Base-by-base conservation (phyloP, 2,888 invertebrate genomes). In the Parnassius orleans region DNA sequence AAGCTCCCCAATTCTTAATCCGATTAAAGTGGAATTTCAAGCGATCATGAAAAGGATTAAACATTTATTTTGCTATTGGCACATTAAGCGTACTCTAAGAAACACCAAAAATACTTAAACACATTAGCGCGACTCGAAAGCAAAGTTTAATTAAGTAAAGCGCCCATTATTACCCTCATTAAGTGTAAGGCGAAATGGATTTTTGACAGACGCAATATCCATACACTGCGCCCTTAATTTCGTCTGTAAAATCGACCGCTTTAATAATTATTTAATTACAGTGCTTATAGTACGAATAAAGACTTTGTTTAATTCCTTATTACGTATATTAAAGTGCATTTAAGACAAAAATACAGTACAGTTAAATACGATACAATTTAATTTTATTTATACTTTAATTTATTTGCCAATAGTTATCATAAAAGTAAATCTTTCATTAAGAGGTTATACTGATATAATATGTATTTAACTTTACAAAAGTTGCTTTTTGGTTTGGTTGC, bases 31-130 rank as follows among this genome's bases (percentile, higher is more conserved):
- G 33, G 7, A 33, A 0, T 33, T 33, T 33, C 33, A 33, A 7
- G 33, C 33, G 33, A 33, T 33, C 33, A 75, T 83, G 83, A 80
- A 80, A 77, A 72, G 76, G 77, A 71, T 60, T 75, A 78, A 76
- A 74, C 60, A 66, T 51, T 72, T 46, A 46, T 11, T 50, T 51
- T 51, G 10, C 15, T 53, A 53, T 14, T 33, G 52, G 9, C 15
- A 47, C 73, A 78, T 79, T 75, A 24, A 24, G 24, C 24, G 68
- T 72, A 70, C 65, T n/a, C 61, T 63, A 65, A 64, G 64, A 56
- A 63, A 60, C 60, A 62, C 53, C 59, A 53, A 61, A 68, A 68
- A 69, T 66, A 65, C 63, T 51, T 55, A 53, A 67, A 69, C 66
- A 61, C 63, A 67, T 56, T 64, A 68, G 65, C 63, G 66, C 66